phyloP scores from a whole-genome alignment of 2,113 vertebrate species.

The Takifugu bimaculatus region DNA sequence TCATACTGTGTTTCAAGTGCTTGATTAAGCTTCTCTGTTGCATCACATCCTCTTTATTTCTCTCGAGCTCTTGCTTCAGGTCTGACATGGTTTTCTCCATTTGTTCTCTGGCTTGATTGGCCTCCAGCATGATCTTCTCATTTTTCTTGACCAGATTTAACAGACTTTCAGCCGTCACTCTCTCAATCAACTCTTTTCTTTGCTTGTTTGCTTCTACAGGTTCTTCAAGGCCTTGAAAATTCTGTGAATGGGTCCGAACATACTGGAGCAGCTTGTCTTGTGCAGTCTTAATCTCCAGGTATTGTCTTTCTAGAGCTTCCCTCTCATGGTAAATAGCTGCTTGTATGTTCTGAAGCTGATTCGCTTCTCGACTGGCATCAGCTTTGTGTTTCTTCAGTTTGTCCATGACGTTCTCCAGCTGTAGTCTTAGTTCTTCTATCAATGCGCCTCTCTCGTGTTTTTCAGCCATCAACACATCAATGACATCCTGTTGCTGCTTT shows the following conservation, averaged over 20 bases:
- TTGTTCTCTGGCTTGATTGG: slow-evolving; percentile 39
- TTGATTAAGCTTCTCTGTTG: slow-evolving; percentile 47
- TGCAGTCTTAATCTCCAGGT: slow-evolving; percentile 41
- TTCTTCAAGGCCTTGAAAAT: slow-evolving; percentile 1
- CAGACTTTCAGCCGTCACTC: slow-evolving; percentile 26
- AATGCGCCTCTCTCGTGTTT: slow-evolving; percentile 33
- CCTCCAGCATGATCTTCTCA: slow-evolving; percentile 36
- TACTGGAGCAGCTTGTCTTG: slow-evolving; percentile 18
- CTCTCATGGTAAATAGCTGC: slow-evolving; percentile 48
- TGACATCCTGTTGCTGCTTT: slow-evolving; percentile 48
- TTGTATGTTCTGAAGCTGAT: slow-evolving; percentile 44
- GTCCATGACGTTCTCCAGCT: slow-evolving; percentile 33
- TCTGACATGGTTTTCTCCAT: slow-evolving; percentile 34
- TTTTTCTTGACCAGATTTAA: slow-evolving; percentile 41
- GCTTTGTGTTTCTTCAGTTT: slow-evolving; percentile 41
- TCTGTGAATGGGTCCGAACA: too few species aligned
- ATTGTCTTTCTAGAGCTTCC: slow-evolving; percentile 29
- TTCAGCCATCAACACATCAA: slow-evolving; percentile 46
- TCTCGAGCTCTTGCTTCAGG: slow-evolving; percentile 45
- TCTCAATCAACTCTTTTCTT: slow-evolving; percentile 29
- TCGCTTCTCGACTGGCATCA: slow-evolving; percentile 43
- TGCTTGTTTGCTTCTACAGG: slow-evolving; percentile 13
- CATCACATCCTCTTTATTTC: slow-evolving; percentile 29
- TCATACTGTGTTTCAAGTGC: slow-evolving; percentile 46
- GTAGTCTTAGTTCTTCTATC: slow-evolving; percentile 39